Percentiles rank a stretch among this genome's conserved stretches.
phyloP scores from a whole-genome alignment of 2,113 vertebrate genomes.

The Tetrao urogallus region DNA sequence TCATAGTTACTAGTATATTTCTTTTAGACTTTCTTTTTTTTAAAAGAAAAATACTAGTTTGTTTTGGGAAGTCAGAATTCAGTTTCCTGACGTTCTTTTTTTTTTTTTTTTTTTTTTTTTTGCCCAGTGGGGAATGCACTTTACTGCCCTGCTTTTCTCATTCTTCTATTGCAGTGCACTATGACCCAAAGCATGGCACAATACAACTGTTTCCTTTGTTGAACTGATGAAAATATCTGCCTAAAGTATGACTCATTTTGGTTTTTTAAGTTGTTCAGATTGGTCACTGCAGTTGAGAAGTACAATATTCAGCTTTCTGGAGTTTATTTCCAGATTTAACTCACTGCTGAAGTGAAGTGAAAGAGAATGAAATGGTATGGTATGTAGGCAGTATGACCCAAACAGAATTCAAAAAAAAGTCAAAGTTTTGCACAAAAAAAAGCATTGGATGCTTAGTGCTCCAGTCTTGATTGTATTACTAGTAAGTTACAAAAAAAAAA shows the following conservation, averaged over 20 bases:
- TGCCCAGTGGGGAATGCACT: not conserved
- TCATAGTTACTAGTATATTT: not conserved
- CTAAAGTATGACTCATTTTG: not conserved
- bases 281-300: not conserved
- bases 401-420: not conserved
- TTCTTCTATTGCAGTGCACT: not conserved
- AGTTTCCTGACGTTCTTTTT: not conserved
- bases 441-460: not conserved
- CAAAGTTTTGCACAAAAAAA: not conserved
- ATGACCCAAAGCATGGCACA: not conserved
- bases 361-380: not conserved
- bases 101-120: not conserved
- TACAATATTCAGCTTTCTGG: not conserved
- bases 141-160: not conserved
- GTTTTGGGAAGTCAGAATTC: not conserved
- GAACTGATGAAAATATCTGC: not conserved
- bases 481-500: not conserved
- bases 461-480: not conserved
- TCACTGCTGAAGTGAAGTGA: not conserved
- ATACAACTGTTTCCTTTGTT: not conserved
- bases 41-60: not conserved
- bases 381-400: not conserved
- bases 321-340: not conserved
- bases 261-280: not conserved
- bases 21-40: not conserved